Evolutionary conservation across 1,140 invertebrate genomes (phyloP).

Genomic region (Thaumetopoea pityocampa): DNA sequence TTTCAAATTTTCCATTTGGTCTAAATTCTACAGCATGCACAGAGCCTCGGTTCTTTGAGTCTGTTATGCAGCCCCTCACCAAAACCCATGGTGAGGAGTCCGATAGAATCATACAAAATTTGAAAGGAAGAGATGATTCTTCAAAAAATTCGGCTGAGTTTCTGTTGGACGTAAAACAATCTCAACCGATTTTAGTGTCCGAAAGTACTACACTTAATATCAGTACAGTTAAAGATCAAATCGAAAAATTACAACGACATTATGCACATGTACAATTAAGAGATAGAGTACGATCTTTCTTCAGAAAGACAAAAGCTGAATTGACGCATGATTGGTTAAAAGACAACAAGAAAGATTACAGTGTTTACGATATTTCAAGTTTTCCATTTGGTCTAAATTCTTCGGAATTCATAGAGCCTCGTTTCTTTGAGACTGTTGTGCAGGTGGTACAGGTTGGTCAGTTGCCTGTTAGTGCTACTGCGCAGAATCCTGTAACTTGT

Average conservation of each 20-base stretch:
- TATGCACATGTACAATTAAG: slow-evolving; percentile 40
- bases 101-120: slow-evolving; percentile 73
- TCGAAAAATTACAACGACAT: slow-evolving; percentile 35
- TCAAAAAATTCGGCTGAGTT: slow-evolving; percentile 71
- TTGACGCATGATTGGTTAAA: slow-evolving; percentile 31
- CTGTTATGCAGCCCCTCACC: slow-evolving; percentile 55
- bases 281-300: slow-evolving; percentile 55
- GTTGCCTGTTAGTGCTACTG: slow-evolving; percentile 62
- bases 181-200: slow-evolving; percentile 58
- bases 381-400: slow-evolving; percentile 42
- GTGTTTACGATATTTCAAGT: slow-evolving; percentile 8
- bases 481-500: slow-evolving; percentile 67
- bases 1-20: slow-evolving; percentile 32
- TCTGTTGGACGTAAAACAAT: slow-evolving; percentile 75
- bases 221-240: slow-evolving; percentile 32
- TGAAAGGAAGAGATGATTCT: slow-evolving; percentile 47
- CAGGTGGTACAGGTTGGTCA: slow-evolving; percentile 72
- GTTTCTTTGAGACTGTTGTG: slow-evolving; percentile 36
- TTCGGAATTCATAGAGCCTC: slow-evolving; percentile 51
- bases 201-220: slow-evolving; percentile 17
- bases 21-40: slow-evolving; percentile 49
- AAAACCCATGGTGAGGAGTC: slow-evolving; percentile 76
- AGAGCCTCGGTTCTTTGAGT: slow-evolving; percentile 32
- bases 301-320: slow-evolving; percentile 44
- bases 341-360: slow-evolving; percentile 30